Evolutionary conservation across 1,140 invertebrate genomes (phyloP).

Genomic region (Armadillidium nasatum): DNA sequence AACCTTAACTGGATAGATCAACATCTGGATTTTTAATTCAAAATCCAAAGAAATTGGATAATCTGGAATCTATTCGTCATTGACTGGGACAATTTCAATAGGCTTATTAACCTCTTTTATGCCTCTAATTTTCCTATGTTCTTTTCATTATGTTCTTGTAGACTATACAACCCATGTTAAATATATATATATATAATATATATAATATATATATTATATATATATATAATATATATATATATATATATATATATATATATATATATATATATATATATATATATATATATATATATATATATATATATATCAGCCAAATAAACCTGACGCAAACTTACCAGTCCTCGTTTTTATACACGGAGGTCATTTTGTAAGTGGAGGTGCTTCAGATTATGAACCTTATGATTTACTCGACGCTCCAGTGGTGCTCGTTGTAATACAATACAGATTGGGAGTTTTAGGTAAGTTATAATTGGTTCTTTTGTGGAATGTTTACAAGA

Average conservation of each 20-base stretch:
- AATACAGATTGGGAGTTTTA: conserved; percentile 10
- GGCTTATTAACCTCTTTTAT: too few relatives aligned
- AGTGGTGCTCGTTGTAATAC: neutral
- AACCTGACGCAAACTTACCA: neutral
- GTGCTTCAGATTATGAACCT: neutral
- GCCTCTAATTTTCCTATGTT: too few relatives aligned
- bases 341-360: conserved; percentile 12
- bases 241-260: neutral
- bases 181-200: conserved; percentile 8
- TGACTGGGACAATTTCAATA: too few relatives aligned
- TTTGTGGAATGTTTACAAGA: too few relatives aligned
- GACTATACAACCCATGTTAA: too few relatives aligned
- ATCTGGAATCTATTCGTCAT: too few relatives aligned
- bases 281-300: conserved; percentile 6
- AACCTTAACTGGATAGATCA: too few relatives aligned
- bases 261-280: too few relatives aligned
- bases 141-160: too few relatives aligned
- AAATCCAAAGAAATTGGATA: too few relatives aligned
- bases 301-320: neutral
- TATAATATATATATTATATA: neutral
- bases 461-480: neutral
- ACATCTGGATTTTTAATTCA: too few relatives aligned
- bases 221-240: neutral
- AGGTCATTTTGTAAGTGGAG: neutral
- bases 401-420: neutral